Evolutionary conservation across 2,797 vertebrate species (phyloP), one percentile per base, ranked within the genome.

Genomic region (Rhynchotus rufescens): DNA sequence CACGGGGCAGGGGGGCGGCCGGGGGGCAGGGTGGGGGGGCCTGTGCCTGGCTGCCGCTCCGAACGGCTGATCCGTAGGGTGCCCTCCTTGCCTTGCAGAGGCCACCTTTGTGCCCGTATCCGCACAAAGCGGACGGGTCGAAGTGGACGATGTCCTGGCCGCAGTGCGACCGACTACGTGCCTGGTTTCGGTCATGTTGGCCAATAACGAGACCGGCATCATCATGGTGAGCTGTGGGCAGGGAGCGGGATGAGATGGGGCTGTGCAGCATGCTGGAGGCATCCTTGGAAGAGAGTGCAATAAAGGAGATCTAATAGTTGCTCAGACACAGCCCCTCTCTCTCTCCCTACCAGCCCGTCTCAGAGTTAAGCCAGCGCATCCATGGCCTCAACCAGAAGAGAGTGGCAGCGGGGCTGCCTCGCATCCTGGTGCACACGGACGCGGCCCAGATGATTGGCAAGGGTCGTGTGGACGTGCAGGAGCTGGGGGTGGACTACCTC

Each of bases 191-290:
- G 25, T 99, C 91, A 99, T 99, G 99, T 78, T 99, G 96, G 99
- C 99, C 84, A 99, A 99, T 95, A 99, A 99, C 0, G 99, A 99
- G 97, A 99, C 99, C 0, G 99, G 99, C 2, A 94, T 99, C 59
- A 68, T 99, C 91, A 99, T 99, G 99, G 99, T 99, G 94, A 98
- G 98, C 57, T 19, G 1, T 8, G 32, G 28, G 15, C n/a, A 45
- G 32, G 3, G 14, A n/a, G 28, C 2, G 69, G 40, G 7, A n/a
- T 0, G 1, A n/a, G 32, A 20, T 25, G 21, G 21, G 52, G 34
- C 36, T 10, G 23, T 6, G 2, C 22, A 11, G 10, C 16, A 8
- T 60, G 59, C 69, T 12, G 30, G 42, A 76, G 73, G 26, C 15
- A 10, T 45, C 34, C 12, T 71, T 0, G 0, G 23, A 10, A 4